phyloP scores from a whole-genome alignment of 2,888 invertebrate genomes.

The Malacosoma neustria region DNA sequence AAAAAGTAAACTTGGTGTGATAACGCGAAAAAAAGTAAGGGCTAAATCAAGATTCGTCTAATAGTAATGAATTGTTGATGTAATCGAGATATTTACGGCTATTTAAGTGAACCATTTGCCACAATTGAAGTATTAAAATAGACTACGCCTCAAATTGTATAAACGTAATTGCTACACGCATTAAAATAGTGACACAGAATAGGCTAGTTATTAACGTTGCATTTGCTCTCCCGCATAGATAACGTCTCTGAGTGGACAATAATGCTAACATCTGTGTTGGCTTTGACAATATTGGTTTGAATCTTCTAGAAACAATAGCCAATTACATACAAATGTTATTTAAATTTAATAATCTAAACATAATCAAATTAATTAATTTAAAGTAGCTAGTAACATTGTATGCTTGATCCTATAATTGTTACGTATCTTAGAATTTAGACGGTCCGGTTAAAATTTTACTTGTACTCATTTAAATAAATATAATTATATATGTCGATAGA shows the following conservation, averaged over 20 bases:
- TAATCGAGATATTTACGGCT: conserved; percentile 27
- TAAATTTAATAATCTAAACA: too few species aligned
- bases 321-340: too few species aligned
- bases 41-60: conserved; percentile 40
- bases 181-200: conserved; percentile 20
- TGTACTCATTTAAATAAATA: too few species aligned
- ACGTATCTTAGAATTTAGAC: too few species aligned
- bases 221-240: conserved; percentile 54
- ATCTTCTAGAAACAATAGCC: neutral
- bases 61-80: conserved; percentile 30
- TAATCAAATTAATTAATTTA: too few species aligned
- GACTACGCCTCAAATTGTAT: neutral
- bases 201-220: conserved; percentile 12
- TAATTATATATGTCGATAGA: conserved; percentile 21
- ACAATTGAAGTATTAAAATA: conserved; percentile 18
- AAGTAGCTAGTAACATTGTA: too few species aligned
- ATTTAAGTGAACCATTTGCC: conserved; percentile 38
- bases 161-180: conserved; percentile 20
- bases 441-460: too few species aligned
- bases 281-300: neutral
- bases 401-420: too few species aligned
- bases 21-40: conserved; percentile 37
- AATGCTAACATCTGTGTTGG: conserved; percentile 10
- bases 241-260: conserved; percentile 24
- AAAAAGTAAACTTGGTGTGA: conserved; percentile 20